These are phyloP conservation scores for Bellardia bayeri DNA, from an alignment of 2,888 invertebrate species.

Conservation along the genomic window DNA sequence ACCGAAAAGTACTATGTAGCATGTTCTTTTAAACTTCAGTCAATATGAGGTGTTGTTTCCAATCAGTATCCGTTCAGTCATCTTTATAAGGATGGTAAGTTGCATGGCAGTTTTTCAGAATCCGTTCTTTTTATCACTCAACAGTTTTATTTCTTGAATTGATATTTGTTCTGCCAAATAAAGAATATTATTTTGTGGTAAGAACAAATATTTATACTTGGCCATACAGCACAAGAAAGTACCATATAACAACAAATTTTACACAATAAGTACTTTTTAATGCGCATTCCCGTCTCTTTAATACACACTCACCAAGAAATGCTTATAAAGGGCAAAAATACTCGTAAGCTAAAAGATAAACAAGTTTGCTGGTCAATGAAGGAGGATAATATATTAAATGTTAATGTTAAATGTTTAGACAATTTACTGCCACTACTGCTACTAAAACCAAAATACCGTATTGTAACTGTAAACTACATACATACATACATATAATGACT, in stretches of 20 bases:
- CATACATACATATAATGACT: constrained; percentile 7
- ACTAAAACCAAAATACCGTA: background rate
- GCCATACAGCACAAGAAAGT: background rate
- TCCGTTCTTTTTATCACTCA: too few species aligned
- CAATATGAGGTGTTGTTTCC: too few species aligned
- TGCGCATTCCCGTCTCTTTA: background rate
- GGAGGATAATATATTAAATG: background rate
- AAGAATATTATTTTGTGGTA: too few species aligned
- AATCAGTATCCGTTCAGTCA: too few species aligned
- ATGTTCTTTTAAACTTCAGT: too few species aligned
- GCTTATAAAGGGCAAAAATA: background rate
- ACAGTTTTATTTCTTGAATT: too few species aligned
- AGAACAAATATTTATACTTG: too few species aligned
- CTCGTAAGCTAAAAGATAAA: background rate
- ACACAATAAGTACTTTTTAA: background rate
- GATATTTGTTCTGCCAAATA: too few species aligned
- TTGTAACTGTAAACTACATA: background rate
- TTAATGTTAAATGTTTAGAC: constrained; percentile 13
- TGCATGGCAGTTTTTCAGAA: too few species aligned
- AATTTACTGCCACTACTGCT: background rate
- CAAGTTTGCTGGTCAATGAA: background rate
- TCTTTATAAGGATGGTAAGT: too few species aligned
- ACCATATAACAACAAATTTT: background rate
- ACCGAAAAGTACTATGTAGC: background rate
- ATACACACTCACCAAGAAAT: background rate